Base-by-base conservation (phyloP, 2,113 vertebrate species). In the Calidris pygmaea region DNA sequence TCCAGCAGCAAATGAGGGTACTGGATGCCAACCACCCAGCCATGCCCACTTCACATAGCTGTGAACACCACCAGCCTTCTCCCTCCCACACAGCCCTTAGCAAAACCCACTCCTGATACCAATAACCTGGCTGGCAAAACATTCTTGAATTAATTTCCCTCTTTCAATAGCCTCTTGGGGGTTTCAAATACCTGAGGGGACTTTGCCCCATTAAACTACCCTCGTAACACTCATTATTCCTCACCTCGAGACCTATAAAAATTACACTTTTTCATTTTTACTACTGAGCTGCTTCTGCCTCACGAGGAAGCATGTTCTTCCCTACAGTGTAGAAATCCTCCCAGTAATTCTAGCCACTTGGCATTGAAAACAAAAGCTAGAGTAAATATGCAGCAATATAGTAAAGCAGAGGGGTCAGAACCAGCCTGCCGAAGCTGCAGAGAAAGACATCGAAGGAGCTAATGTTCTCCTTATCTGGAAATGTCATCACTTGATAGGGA, bases 401-500 rank as follows among this genome's bases (percentile, higher is more conserved):
- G 59, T 45, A 76, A 82, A 87, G 74, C 73, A 70, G 48, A 86
- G 75, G 68, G 35, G 67, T 95, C 48, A 62, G 66, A 93, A 92
- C 17, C n/a, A 73, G 53, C 50, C 58, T 79, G 62, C 74, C 39
- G 62, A 89, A 95, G 84, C 74, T 73, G 41, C 58, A 78, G 77
- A 89, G 85, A 56, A 92, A 76, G 77, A 76, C 73, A 41, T 58
- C 1, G 3, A 30, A 87, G 84, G 62, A 93, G 70, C 63, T 87
- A 62, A 68, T 37, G 41, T 79, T 89, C 78, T 82, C 70, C 77
- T 89, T 95, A 73, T 89, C 96, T 91, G 80, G 87, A 92, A 96
- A 95, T 82, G 70, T 78, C 86, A 89, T 67, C 3, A 2, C 80
- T 87, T 85, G 86, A 87, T 73, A 87, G 77, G 58, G 92, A 84